A percentile compares a stretch with the other conserved stretches of the same genome.
These are phyloP conservation scores for Neostethus bicornis DNA, from an alignment of 2,797 vertebrate genomes.

Conservation along the genomic window DNA sequence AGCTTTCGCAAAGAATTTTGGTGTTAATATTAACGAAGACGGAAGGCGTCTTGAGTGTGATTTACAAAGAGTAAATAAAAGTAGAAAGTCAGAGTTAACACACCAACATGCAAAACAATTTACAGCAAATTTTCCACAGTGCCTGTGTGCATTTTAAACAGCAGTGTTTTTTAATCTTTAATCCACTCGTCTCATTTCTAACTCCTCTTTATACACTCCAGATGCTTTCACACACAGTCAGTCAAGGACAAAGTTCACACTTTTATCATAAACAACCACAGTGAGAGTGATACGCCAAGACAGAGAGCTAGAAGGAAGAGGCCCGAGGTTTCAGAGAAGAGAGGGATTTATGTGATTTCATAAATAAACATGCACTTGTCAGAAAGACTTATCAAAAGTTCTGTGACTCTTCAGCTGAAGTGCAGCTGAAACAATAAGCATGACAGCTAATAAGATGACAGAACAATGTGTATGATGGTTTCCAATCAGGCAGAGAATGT, in stretches of 20 bases:
- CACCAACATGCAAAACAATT: conserved; percentile 16
- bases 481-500: conserved; percentile 45
- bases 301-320: conserved; percentile 39
- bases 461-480: conserved; percentile 23
- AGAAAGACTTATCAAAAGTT: conserved; percentile 68
- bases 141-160: conserved; percentile 33
- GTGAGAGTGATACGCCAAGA: conserved; percentile 56
- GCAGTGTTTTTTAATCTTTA: conserved; percentile 53
- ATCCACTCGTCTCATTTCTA: conserved; percentile 63
- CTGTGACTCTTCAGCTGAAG: conserved; percentile 45
- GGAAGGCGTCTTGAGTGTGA: conserved; percentile 40
- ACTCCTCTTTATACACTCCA: conserved; percentile 69
- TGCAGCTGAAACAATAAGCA: conserved; percentile 58
- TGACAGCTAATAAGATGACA: conserved; percentile 60
- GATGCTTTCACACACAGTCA: conserved; percentile 76
- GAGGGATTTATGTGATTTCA: conserved; percentile 71
- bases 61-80: conserved; percentile 50
- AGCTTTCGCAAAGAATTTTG: conserved; percentile 43
- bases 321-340: conserved; percentile 38
- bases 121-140: conserved; percentile 31
- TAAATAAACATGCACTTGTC: conserved; percentile 74
- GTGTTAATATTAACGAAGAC: conserved; percentile 69
- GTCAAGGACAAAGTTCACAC: conserved; percentile 58
- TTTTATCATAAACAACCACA: conserved; percentile 75
- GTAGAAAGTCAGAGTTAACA: conserved; percentile 18